phyloP scores from a whole-genome alignment of 2,888 invertebrate species.

The Trypoxylon attenuatum region DNA sequence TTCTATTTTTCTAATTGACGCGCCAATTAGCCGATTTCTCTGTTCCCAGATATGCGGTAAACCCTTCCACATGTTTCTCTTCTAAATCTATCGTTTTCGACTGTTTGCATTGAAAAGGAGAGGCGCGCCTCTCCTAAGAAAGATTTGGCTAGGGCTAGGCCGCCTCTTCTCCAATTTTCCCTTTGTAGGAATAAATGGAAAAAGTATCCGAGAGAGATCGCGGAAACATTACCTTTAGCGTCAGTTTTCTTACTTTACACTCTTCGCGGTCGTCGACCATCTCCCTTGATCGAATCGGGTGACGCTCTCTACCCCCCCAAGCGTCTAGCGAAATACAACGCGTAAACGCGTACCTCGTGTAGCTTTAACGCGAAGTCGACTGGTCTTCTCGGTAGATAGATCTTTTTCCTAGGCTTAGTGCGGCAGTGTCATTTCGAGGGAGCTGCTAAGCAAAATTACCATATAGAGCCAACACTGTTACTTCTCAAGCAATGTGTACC shows the following conservation, averaged over 20 bases:
- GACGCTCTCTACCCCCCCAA: constrained; percentile 41
- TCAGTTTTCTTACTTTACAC: constrained; percentile 58
- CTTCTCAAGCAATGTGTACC: constrained; percentile 25
- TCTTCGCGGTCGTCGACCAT: constrained; percentile 52
- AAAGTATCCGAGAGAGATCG: constrained; percentile 38
- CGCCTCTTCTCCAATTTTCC: constrained; percentile 37
- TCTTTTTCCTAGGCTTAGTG: constrained; percentile 53
- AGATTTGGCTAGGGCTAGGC: no score
- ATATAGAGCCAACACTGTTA: constrained; percentile 42
- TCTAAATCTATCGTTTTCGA: background rate
- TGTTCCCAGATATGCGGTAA: no score
- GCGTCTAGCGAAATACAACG: constrained; percentile 43
- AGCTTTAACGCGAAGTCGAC: constrained; percentile 48
- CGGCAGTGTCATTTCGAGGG: constrained; percentile 42
- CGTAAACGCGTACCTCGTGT: constrained; percentile 45
- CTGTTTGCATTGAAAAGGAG: background rate
- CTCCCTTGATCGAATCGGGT: constrained; percentile 54
- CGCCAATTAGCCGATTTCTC: background rate
- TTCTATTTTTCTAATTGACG: background rate
- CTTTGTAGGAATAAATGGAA: constrained; percentile 42
- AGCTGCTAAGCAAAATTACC: constrained; percentile 38
- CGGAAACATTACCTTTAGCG: constrained; percentile 61
- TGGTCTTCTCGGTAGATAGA: constrained; percentile 55
- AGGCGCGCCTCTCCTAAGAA: no score
- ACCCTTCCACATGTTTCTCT: background rate